These are phyloP conservation scores for human (Homo sapiens) DNA, from an alignment of 2,113 vertebrate genomes.

Conservation along the genomic window GRCh38 chr5:43290001-43290500, in stretches of 20 bases:
- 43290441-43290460: background rate
- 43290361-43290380: background rate
- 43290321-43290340: background rate
- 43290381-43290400: background rate
- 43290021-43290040: constrained; percentile 29
- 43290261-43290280: constrained; percentile 30
- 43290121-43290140: constrained; percentile 12
- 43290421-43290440: background rate
- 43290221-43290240: constrained; percentile 9
- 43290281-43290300: constrained; percentile 39
- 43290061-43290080: constrained; percentile 28
- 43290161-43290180: constrained; percentile 63
- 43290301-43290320: background rate
- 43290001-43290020: constrained; percentile 47
- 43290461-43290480: background rate
- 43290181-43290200: constrained; percentile 29
- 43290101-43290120: background rate
- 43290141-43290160: constrained; percentile 52
- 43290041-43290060: constrained; percentile 53
- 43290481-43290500: background rate
- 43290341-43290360: background rate
- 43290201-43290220: constrained; percentile 6
- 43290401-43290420: background rate
- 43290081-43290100: background rate
- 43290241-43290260: constrained; percentile 33